phyloP scores from a whole-genome alignment of 1,140 invertebrate species.

The Sitodiplosis mosellana region DNA sequence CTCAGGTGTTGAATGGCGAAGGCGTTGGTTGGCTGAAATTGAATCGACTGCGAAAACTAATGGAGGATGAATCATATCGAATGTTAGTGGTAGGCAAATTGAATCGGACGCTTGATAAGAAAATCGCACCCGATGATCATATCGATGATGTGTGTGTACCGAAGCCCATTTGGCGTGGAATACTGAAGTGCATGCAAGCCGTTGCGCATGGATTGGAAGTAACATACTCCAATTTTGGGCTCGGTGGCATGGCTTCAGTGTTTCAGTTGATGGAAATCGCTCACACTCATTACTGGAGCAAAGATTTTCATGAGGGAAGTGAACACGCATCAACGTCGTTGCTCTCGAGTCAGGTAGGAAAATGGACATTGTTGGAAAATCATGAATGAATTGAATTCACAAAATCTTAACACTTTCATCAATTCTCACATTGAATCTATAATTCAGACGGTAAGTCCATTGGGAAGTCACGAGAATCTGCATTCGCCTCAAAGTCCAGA shows the following conservation, averaged over 20 bases:
- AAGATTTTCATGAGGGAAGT: constrained; percentile 52
- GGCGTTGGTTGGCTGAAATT: constrained; percentile 94
- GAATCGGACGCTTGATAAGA: constrained; percentile 83
- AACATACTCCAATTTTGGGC: constrained; percentile 82
- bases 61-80: constrained; percentile 98
- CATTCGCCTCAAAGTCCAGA: constrained; percentile 30
- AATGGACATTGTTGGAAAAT: background rate
- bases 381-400: too few relatives aligned
- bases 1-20: constrained; percentile 83
- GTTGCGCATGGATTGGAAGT: constrained; percentile 78
- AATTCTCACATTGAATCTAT: constrained; percentile 2
- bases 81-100: constrained; percentile 90
- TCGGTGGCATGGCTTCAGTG: constrained; percentile 93
- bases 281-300: constrained; percentile 95
- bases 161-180: constrained; percentile 87
- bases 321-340: constrained; percentile 24
- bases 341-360: constrained; percentile 15
- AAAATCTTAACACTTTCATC: too few relatives aligned
- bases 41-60: constrained; percentile 83
- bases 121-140: constrained; percentile 87
- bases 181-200: constrained; percentile 80
- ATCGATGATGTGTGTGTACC: constrained; percentile 93
- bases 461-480: constrained; percentile 58
- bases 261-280: constrained; percentile 95
- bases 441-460: constrained; percentile 47